Evolutionary conservation across 2,113 vertebrate genomes (phyloP).

Genomic region (Scomber colias): DNA sequence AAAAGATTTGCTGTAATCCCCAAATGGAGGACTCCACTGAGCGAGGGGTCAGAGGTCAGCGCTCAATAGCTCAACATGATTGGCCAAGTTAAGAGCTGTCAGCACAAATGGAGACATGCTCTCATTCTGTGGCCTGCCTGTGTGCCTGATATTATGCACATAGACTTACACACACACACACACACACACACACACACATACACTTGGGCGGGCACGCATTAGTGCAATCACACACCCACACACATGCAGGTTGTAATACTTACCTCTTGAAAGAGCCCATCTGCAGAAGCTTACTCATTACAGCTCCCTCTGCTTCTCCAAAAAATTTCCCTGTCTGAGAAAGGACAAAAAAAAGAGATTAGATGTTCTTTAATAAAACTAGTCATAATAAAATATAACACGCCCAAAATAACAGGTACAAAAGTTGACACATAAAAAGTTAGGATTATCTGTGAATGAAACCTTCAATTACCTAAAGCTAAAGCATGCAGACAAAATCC

Average conservation of each 20-base stretch:
- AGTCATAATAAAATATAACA: slow-evolving; percentile 4
- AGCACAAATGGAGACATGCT: slow-evolving; percentile 65
- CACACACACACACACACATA: slow-evolving; percentile 5
- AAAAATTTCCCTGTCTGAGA: slow-evolving; percentile 96
- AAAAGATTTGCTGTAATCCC: slow-evolving; percentile 81
- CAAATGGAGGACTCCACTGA: slow-evolving; percentile 69
- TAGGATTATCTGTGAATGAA: no score
- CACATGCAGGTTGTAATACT: slow-evolving; percentile 59
- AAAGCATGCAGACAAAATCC: no score
- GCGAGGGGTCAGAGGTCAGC: slow-evolving; percentile 71
- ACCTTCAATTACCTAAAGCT: no score
- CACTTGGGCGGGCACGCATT: slow-evolving; percentile 31
- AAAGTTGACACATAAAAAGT: background rate
- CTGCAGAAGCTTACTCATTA: slow-evolving; percentile 96
- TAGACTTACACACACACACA: slow-evolving; percentile 37
- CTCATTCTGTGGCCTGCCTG: slow-evolving; percentile 59
- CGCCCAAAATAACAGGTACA: background rate
- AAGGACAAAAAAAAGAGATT: background rate
- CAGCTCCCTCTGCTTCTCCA: slow-evolving; percentile 95
- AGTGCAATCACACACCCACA: slow-evolving; percentile 3
- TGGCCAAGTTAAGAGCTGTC: slow-evolving; percentile 77
- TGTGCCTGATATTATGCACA: slow-evolving; percentile 46
- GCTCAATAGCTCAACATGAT: slow-evolving; percentile 72
- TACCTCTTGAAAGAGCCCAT: slow-evolving; percentile 99
- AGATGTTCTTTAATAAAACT: slow-evolving; percentile 17